Evolutionary conservation across 1,140 invertebrate genomes (phyloP), one percentile per base, ranked within the genome.

Genomic region (Dendroctonus ponderosae): DNA sequence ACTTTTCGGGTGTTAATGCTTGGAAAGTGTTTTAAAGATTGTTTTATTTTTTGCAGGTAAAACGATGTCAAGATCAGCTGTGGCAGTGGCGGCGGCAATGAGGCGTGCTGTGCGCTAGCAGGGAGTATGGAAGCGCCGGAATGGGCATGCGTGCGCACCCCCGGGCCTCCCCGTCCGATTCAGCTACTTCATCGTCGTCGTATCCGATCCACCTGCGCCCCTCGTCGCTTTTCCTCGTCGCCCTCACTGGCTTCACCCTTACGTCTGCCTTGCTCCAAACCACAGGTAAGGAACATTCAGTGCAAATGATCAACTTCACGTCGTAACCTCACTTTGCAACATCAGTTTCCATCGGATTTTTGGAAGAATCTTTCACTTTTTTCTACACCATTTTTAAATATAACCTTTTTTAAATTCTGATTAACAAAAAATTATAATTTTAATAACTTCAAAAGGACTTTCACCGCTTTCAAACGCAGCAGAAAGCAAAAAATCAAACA

Each of bases 91-190:
- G n/a, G 64, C 64, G 40, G 48, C 64, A 50, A 66, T 66, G 64
- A 57, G 64, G 53, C 53, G 64, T 66, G 64, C 56, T 50, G 85
- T 84, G 81, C 82, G 85, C 82, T 85, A 86, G 85, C 86, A 84
- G 83, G 85, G 86, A 89, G 86, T 85, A 89, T 89, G 87, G 87
- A 85, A 89, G 83, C 85, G 86, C 85, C 88, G 87, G 87, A 84
- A 89, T 89, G 87, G 87, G 86, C 85, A 85, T 87, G 86, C 85
- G 85, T 82, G 85, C 84, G 82, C 82, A 83, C 83, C 83, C 80
- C 85, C 85, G 85, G 86, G 86, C 76, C 78, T 78, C 54, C 48
- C 64, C 64, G 64, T 50, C 54, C 64, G 56, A 65, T 15, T 44
- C 48, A 43, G 56, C 49, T 50, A 26, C 40, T 38, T 38, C 53